A percentile compares a stretch with the other conserved stretches of the same genome.
Evolutionary conservation across 2,113 vertebrate species (phyloP).

Genomic region (Peromyscus leucopus): DNA sequence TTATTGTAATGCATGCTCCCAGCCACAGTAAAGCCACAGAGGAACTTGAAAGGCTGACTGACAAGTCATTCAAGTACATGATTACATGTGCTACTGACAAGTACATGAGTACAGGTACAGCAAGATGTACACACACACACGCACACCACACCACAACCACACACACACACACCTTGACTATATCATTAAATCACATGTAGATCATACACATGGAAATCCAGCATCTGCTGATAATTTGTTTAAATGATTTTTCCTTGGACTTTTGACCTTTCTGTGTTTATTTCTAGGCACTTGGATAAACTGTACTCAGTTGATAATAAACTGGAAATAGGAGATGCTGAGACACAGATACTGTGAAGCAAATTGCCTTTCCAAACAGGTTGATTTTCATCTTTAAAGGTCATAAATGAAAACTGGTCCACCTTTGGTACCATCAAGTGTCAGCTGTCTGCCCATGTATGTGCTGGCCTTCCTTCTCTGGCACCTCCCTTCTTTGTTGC

Average conservation of each 20-base stretch:
- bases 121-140: no score
- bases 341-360: not conserved
- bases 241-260: slow-evolving; percentile 11
- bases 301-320: not conserved
- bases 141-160: not conserved
- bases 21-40: not conserved
- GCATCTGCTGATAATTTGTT: not conserved
- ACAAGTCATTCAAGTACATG: not conserved
- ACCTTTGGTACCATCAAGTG: not conserved
- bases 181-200: not conserved
- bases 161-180: not conserved
- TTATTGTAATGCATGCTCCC: not conserved
- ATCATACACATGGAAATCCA: not conserved
- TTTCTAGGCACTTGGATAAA: slow-evolving; percentile 16
- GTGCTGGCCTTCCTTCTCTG: not conserved
- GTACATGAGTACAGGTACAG: not conserved
- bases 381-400: slow-evolving; percentile 38
- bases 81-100: not conserved
- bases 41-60: slow-evolving; percentile 10
- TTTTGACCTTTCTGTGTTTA: slow-evolving; percentile 5
- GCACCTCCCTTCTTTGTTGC: not conserved
- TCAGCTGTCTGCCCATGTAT: not conserved
- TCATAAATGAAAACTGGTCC: not conserved
- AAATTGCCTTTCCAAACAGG: not conserved
- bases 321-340: slow-evolving; percentile 12